Base-by-base conservation (phyloP, 2,888 invertebrate species). In the Blera fallax region DNA sequence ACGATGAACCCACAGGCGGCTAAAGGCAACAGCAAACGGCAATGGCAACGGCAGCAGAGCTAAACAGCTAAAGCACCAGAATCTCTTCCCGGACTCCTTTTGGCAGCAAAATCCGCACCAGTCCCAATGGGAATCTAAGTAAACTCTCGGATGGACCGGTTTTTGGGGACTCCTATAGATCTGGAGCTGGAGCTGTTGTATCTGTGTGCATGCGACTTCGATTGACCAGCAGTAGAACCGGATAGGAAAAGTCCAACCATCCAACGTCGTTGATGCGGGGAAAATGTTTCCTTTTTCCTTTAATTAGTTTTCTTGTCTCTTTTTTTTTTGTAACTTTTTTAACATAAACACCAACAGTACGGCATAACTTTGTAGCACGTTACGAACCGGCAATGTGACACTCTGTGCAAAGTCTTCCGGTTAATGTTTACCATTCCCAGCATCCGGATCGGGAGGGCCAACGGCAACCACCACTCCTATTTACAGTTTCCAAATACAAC, bases 151-250 rank as follows among this genome's bases (percentile, higher is more conserved):
- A n/a, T 70, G 69, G 85, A 85, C 85, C 85, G 85, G 85, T 85
- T 85, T 85, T 85, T 76, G 81, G 85, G 76, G 81, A 80, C 85
- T 85, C 80, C 72, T 80, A 72, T 81, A 69, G 72, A 72, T 70
- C 65, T 74, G 56, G 69, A 60, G 56, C 27, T 74, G 67, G 5
- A 29, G 29, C 50, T 24, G 48, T 54, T 60, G 40, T 16, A 29
- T 32, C 48, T 43, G 69, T 58, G 64, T 82, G 56, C 52, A 29
- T 34, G 52, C 29, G 67, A 52, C 14, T 56, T 64, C 45, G 62
- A 56, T 70, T 84, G 84, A 79, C 84, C 84, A 84, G 79, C 65
- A 54, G 77, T 77, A 85, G 76, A 85, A 85, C 85, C 85, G 85
- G 85, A 85, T 85, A 81, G 81, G 56, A 81, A 81, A 77, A 77